Conservation (phyloP, 2,797 vertebrate genomes). For the Sciurus carolinensis region DNA sequence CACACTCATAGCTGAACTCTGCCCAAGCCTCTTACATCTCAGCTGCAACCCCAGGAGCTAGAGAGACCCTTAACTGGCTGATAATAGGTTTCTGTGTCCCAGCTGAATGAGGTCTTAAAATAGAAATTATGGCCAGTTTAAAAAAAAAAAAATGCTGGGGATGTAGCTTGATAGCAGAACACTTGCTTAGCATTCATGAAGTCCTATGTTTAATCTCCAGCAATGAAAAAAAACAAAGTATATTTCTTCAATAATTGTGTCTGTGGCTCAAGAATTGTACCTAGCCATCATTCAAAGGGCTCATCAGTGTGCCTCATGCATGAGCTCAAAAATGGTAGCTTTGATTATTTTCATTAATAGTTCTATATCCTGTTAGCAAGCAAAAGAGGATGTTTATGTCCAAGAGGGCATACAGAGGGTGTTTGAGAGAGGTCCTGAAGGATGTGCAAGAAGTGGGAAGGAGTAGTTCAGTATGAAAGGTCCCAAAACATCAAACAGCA, state of each 20-base stretch:
- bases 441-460: background rate
- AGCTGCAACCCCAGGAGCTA: background rate
- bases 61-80: background rate
- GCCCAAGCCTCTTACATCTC: background rate
- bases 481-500: background rate
- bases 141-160: background rate
- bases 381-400: background rate
- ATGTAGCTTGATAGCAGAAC: background rate
- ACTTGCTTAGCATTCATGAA: background rate
- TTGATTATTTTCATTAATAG: background rate
- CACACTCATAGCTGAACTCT: background rate
- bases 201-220: background rate
- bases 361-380: background rate
- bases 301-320: too few relatives aligned
- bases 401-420: background rate
- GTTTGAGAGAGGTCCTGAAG: background rate
- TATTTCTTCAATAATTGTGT: background rate
- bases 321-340: background rate
- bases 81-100: background rate
- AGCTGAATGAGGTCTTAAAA: slow-evolving; percentile 20
- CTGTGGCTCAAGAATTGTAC: background rate
- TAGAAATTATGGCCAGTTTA: background rate
- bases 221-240: background rate
- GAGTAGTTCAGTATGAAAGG: background rate
- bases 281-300: background rate